phyloP scores from a whole-genome alignment of 2,797 vertebrate species.

The Otus scops region DNA sequence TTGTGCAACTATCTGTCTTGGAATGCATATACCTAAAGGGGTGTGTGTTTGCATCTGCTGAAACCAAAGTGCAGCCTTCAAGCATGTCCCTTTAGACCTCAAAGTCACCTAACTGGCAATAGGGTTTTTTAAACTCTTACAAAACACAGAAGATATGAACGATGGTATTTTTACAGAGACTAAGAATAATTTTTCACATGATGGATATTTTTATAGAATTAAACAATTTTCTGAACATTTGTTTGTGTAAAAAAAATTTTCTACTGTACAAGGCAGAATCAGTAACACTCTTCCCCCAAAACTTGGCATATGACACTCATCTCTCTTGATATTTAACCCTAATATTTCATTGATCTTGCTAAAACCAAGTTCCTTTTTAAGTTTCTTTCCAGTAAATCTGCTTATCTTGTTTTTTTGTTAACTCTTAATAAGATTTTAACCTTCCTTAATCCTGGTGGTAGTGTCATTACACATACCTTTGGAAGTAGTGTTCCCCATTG shows the following conservation, averaged over 20 bases:
- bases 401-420: not conserved
- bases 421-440: not conserved
- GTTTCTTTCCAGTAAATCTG: not conserved
- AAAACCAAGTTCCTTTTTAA: not conserved
- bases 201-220: not conserved
- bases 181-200: not conserved
- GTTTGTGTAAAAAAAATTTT: not conserved
- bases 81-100: not conserved
- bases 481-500: not conserved
- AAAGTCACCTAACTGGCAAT: not conserved
- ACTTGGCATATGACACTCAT: not conserved
- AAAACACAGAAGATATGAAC: not conserved
- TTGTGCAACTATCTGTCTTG: not conserved
- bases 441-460: not conserved
- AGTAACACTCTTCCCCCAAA: fast-evolving
- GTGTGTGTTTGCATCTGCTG: not conserved
- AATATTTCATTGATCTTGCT: not conserved
- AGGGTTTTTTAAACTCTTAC: not conserved
- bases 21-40: not conserved
- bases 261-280: not conserved
- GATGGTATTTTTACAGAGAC: not conserved
- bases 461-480: not conserved
- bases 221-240: not conserved
- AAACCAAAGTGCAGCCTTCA: not conserved
- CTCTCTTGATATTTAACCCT: not conserved